Percentiles rank a stretch among this genome's conserved stretches.
phyloP scores from a whole-genome alignment of 2,888 invertebrate genomes.

The Amorpha juglandis region DNA sequence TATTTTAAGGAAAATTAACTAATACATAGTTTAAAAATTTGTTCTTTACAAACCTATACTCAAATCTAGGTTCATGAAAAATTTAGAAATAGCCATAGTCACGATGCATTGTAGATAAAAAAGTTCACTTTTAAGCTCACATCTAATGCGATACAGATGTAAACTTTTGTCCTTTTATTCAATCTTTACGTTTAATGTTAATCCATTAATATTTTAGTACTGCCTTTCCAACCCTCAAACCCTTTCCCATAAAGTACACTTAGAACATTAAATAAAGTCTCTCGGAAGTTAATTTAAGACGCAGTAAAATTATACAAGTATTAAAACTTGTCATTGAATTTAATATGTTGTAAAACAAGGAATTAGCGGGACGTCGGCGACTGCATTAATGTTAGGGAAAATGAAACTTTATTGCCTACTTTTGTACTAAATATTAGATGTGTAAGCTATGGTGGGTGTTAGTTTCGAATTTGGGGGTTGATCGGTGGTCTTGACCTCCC shows the following conservation, averaged over 20 bases:
- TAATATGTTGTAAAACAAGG: constrained; percentile 51
- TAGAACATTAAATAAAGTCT: constrained; percentile 18
- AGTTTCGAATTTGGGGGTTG: neutral
- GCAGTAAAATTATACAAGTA: constrained; percentile 46
- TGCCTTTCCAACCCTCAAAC: neutral
- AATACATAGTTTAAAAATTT: too few relatives aligned
- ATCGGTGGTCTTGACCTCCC: neutral
- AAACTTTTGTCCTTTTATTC: neutral
- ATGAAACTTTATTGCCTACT: constrained; percentile 39
- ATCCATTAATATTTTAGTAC: constrained; percentile 22
- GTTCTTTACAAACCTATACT: too few relatives aligned
- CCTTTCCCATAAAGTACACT: constrained; percentile 14
- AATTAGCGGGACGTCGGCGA: constrained; percentile 35
- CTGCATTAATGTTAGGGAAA: constrained; percentile 31
- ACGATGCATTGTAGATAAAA: too few relatives aligned
- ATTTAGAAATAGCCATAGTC: too few relatives aligned
- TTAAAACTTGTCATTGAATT: constrained; percentile 54
- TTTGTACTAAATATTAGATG: constrained; percentile 40
- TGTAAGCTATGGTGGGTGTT: constrained; percentile 31
- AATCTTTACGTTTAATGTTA: neutral
- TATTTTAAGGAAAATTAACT: too few relatives aligned
- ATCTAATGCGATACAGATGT: too few relatives aligned
- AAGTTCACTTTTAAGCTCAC: too few relatives aligned
- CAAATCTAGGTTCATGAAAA: too few relatives aligned
- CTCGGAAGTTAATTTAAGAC: constrained; percentile 51